Percentiles rank a stretch among this genome's conserved stretches.
phyloP scores from a whole-genome alignment of 2,797 vertebrate genomes.

The Sebastes oblongus region DNA sequence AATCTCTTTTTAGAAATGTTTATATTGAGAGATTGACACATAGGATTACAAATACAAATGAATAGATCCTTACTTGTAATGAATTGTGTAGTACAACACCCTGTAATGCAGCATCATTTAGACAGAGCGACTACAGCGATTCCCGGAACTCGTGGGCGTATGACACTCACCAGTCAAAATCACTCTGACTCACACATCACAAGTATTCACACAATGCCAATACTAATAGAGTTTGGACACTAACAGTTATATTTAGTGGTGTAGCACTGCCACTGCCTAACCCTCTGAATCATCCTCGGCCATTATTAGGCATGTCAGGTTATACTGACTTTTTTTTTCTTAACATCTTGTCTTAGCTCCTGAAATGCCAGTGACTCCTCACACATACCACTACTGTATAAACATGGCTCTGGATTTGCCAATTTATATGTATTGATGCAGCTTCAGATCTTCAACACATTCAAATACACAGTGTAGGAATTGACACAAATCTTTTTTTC shows the following conservation, averaged over 20 bases:
- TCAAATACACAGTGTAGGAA: not conserved
- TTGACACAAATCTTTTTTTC: not conserved
- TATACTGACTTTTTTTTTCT: not conserved
- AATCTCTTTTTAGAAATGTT: not conserved
- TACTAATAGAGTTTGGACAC: slow-evolving; percentile 37
- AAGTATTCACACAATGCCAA: slow-evolving; percentile 50
- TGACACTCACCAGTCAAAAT: slow-evolving; percentile 60
- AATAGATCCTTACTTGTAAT: not conserved
- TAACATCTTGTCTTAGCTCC: not conserved
- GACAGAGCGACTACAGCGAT: slow-evolving; percentile 26
- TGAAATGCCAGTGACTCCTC: not conserved
- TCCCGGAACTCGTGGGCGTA: slow-evolving; percentile 52
- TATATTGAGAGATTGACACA: not conserved
- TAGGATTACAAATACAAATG: not conserved
- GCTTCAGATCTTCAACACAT: not conserved
- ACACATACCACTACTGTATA: not conserved
- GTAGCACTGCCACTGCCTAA: not conserved
- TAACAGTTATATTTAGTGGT: slow-evolving; percentile 51
- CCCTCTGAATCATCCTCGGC: slow-evolving; percentile 32
- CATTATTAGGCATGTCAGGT: slow-evolving; percentile 17
- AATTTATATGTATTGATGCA: not conserved
- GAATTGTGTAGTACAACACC: not conserved
- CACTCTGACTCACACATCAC: slow-evolving; percentile 62
- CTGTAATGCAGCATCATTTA: slow-evolving; percentile 39
- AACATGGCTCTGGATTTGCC: not conserved